These are phyloP conservation scores for Athrips mouffetella DNA, from an alignment of 2,888 invertebrate genomes.

Conservation along the genomic window DNA sequence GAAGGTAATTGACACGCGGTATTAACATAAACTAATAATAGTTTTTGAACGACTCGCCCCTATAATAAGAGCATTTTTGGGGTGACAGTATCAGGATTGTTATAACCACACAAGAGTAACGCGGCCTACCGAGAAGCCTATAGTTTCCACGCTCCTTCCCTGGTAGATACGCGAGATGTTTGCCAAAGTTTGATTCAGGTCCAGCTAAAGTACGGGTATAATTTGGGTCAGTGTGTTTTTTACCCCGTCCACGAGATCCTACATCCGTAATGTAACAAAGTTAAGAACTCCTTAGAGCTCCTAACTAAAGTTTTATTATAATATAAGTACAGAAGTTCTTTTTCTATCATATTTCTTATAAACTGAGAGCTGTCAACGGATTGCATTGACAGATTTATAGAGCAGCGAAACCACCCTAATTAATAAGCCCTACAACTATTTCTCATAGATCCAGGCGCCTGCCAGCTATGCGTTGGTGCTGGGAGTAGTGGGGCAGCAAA, in stretches of 20 bases:
- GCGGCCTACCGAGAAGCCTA: constrained; percentile 56
- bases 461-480: no score
- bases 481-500: no score
- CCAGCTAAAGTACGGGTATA: constrained; percentile 59
- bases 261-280: constrained; percentile 35
- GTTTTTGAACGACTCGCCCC: constrained; percentile 29
- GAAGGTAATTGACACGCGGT: no score
- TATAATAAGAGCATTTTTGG: constrained; percentile 33
- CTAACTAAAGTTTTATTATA: constrained; percentile 1
- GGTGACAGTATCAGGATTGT: constrained; percentile 32
- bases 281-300: constrained; percentile 19
- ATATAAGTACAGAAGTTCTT: background rate
- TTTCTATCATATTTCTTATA: background rate
- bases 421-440: no score
- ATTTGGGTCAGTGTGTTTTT: constrained; percentile 53
- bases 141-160: constrained; percentile 67
- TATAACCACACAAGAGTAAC: constrained; percentile 63
- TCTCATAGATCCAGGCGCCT: no score
- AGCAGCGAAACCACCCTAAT: no score
- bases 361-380: background rate
- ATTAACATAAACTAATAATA: constrained; percentile 6
- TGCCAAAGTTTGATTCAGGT: constrained; percentile 74
- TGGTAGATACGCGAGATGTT: constrained; percentile 70
- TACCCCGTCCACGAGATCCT: constrained; percentile 40
- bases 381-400: no score